Conservation (phyloP, 1,140 invertebrate species). For the Zaprionus vittiger region DNA sequence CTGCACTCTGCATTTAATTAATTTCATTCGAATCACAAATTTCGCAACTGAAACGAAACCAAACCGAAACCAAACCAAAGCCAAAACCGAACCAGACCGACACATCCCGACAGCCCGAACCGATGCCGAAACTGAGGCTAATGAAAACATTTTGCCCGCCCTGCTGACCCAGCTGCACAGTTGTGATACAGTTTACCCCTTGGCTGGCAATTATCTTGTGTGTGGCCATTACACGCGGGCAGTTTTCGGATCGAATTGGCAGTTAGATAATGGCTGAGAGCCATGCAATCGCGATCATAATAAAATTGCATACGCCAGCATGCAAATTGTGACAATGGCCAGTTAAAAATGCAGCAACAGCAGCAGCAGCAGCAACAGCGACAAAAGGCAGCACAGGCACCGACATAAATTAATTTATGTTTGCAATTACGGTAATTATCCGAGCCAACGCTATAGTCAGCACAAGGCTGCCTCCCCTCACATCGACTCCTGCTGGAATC, state of each 20-base stretch:
- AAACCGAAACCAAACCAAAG: background rate
- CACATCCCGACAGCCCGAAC: background rate
- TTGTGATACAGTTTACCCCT: background rate
- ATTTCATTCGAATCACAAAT: background rate
- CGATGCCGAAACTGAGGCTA: background rate
- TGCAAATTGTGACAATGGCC: constrained; percentile 14
- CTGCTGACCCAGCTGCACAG: background rate
- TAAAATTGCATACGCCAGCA: constrained; percentile 31
- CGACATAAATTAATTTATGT: constrained; percentile 68
- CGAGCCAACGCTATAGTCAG: constrained; percentile 6
- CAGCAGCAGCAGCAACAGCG: constrained; percentile 10
- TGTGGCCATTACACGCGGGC: background rate
- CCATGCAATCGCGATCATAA: constrained; percentile 34
- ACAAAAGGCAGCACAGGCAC: background rate
- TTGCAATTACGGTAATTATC: constrained; percentile 71
- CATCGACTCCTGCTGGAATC: constrained; percentile 1
- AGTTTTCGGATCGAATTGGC: constrained; percentile 15
- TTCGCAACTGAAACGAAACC: background rate
- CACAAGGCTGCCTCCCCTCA: background rate
- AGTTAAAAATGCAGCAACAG: constrained; percentile 9
- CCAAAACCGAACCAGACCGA: background rate
- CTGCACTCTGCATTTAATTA: background rate
- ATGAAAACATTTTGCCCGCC: background rate
- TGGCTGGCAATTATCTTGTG: background rate
- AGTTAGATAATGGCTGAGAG: constrained; percentile 33